Evolutionary conservation across 2,797 vertebrate genomes (phyloP), one percentile per base, ranked within the genome.

Genomic region (Xenops minutus): DNA sequence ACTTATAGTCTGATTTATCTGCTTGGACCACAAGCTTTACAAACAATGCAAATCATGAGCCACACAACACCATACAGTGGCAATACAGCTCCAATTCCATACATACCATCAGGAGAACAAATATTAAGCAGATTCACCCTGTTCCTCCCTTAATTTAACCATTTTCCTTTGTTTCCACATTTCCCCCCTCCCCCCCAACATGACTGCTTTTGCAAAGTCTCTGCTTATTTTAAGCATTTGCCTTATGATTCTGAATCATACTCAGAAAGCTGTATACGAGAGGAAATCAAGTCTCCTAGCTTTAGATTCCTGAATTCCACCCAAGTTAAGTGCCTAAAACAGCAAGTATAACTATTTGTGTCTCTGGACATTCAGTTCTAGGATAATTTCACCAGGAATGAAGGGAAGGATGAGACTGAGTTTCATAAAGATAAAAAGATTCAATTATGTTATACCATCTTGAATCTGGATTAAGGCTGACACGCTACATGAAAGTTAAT

Each of bases 201-300:
- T 34, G 19, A 77, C 58, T 52, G 34, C 59, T 91, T 82, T 67
- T 74, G 67, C 58, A 20, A 87, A 79, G 29, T 21, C 61, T 37
- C 41, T 59, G 37, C 64, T 82, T 93, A 82, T 79, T 96, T 94
- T 85, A 89, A 89, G 46, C 56, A 41, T 32, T 71, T 88, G 49
- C 30, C 82, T 96, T 83, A 68, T 71, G 95, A 94, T 91, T 89
- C 64, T 95, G 85, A 95, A 85, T 88, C 82, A 85, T 10, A 49
- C 41, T 3, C 14, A 88, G 78, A 85, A 68, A 85, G 59, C 22
- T 11, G 37, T 27, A 4, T 26, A 81, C 22, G 3, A 62, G 36
- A 78, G 43, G 34, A 93, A 93, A 56, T 69, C 41, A 82, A 76
- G 37, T 39, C 49, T 80, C 58, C 56, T 63, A n/a, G 63, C 46